Base-by-base conservation (phyloP, 2,797 vertebrate genomes). In the Arrhamphus sclerolepis region DNA sequence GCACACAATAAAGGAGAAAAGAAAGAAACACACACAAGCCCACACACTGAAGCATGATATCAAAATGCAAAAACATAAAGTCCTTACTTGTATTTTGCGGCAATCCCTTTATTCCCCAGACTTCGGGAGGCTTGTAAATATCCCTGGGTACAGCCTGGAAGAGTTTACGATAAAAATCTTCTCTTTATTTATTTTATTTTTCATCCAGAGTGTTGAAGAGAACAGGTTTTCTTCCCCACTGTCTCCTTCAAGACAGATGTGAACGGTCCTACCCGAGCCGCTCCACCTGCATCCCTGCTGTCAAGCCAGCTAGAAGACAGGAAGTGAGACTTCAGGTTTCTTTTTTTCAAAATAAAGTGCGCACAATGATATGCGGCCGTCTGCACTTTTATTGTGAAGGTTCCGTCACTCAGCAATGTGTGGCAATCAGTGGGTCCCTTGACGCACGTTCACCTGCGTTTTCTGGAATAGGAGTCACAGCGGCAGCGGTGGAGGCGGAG, bases 201-300 rank as follows among this genome's bases (percentile, higher is more conserved):
- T 87, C 87, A 89, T 90, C 89, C 86, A 88, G 73, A 85, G 70
- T 73, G 56, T 18, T 54, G 78, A 81, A 54, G 44, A 70, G 63
- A 74, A 18, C 48, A 72, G 85, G 66, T 64, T 86, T 85, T 64
- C 62, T 59, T 57, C 14, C 46, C 57, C 80, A 78, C 46, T 83
- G 78, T 82, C 83, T 91, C 77, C 86, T 84, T 81, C 82, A 82
- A 82, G 81, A 87, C 88, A 85, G 88, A 91, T 90, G 90, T 84
- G 89, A 85, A 76, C 83, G 60, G 83, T 88, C 81, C 85, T 84
- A 80, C 75, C 78, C 75, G 86, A 84, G 83, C 73, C 87, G 84
- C 86, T 89, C 87, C 90, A 93, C 91, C 92, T 92, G 90, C 91
- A 88, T 83, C 73, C 63, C 62, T 1, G 65, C 46, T 3, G 80